Percentiles rank a stretch among this genome's conserved stretches.
Conservation (phyloP, 2,797 vertebrate genomes). For the Diplodus puntazzo region DNA sequence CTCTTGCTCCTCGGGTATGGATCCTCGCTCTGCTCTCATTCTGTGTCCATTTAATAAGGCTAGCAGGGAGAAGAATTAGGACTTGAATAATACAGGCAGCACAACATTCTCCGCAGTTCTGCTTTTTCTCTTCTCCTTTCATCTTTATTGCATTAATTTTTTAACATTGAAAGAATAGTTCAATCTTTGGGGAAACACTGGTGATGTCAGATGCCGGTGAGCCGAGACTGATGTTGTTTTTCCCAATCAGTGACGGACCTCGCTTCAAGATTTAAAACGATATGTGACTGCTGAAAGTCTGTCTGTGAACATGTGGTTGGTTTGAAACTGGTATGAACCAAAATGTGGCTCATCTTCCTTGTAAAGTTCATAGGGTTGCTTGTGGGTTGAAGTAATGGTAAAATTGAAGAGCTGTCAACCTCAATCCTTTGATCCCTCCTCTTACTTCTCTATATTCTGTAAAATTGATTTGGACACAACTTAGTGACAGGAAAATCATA, state of each 20-base stretch:
- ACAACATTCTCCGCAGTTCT: background rate
- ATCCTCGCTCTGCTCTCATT: slow-evolving; percentile 19
- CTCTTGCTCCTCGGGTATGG: slow-evolving; percentile 42
- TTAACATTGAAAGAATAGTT: background rate
- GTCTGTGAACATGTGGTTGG: background rate
- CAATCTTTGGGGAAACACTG: background rate
- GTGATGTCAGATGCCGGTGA: background rate
- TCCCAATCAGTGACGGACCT: background rate
- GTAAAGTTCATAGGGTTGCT: background rate
- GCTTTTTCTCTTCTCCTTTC: slow-evolving; percentile 2
- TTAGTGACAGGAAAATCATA: background rate
- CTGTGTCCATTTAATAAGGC: slow-evolving; percentile 38
- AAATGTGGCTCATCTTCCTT: background rate
- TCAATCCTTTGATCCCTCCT: background rate
- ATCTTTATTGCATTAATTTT: background rate
- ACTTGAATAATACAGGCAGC: slow-evolving; percentile 23
- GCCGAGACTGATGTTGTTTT: background rate
- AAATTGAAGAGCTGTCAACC: background rate
- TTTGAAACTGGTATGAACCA: background rate
- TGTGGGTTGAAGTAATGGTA: background rate
- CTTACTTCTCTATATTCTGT: background rate
- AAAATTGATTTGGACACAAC: background rate
- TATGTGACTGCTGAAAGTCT: background rate
- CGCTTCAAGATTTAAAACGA: background rate
- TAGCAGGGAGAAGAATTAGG: slow-evolving; percentile 24